These are phyloP conservation scores for Ennomos fuscantarius DNA, from an alignment of 2,888 invertebrate genomes.

Conservation along the genomic window DNA sequence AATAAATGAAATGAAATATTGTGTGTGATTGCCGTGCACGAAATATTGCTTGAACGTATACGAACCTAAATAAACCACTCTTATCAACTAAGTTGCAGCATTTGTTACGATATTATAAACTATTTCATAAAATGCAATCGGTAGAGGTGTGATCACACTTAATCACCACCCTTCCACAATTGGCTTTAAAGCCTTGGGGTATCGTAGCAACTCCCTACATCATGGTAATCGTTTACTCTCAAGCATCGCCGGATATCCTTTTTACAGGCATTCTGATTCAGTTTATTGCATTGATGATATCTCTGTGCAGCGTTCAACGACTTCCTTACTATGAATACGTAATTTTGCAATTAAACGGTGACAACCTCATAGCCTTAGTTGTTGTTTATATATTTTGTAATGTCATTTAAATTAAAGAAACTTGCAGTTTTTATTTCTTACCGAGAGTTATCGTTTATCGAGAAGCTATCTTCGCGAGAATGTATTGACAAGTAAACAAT, in stretches of 20 bases:
- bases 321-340: constrained; percentile 34
- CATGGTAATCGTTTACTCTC: constrained; percentile 38
- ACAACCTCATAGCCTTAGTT: background rate
- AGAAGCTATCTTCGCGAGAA: too few species aligned
- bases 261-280: constrained; percentile 65
- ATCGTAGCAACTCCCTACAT: constrained; percentile 61
- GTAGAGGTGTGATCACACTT: constrained; percentile 23
- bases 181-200: constrained; percentile 37
- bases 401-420: too few species aligned
- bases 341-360: background rate
- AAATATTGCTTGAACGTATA: background rate
- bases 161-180: constrained; percentile 24
- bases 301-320: constrained; percentile 36
- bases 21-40: background rate
- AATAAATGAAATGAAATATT: too few species aligned
- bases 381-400: too few species aligned
- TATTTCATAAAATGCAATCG: constrained; percentile 14
- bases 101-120: background rate
- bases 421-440: too few species aligned
- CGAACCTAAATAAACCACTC: too few species aligned
- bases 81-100: too few species aligned
- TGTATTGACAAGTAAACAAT: too few species aligned
- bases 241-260: constrained; percentile 62
- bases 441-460: too few species aligned
- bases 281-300: constrained; percentile 55